A percentile compares a stretch with the other conserved stretches of the same genome.
phyloP scores from a whole-genome alignment of 2,888 invertebrate species.

The Myathropa florea region DNA sequence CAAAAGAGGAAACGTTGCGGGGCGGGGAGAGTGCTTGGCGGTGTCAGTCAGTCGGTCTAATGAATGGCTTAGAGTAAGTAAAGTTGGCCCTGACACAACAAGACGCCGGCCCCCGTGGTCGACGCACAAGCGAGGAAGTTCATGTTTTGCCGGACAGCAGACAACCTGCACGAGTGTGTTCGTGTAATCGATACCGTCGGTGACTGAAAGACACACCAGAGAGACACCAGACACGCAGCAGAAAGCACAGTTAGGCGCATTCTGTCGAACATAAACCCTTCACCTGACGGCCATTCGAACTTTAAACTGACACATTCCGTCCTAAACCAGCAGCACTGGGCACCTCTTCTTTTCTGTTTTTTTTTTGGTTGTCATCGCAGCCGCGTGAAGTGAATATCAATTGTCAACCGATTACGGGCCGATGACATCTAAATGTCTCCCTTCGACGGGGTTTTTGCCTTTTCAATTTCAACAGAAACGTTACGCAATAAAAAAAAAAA shows the following conservation, averaged over 20 bases:
- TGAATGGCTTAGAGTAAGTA: slow-evolving; percentile 15
- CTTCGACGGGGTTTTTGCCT: background rate
- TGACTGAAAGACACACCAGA: background rate
- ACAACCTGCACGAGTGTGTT: slow-evolving; percentile 11
- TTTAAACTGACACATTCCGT: background rate
- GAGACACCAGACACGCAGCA: background rate
- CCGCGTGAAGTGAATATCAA: slow-evolving; percentile 53
- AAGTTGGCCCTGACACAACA: slow-evolving; percentile 56
- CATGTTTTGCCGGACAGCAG: slow-evolving; percentile 46
- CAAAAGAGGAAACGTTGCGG: background rate
- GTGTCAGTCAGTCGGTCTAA: background rate
- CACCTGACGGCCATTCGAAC: background rate
- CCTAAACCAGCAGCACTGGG: background rate
- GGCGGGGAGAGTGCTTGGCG: slow-evolving; percentile 18
- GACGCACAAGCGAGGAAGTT: slow-evolving; percentile 52
- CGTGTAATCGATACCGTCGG: background rate
- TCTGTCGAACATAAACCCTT: background rate
- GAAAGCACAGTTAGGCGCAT: slow-evolving; percentile 33
- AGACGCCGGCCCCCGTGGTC: background rate
- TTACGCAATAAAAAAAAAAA: slow-evolving; percentile 36
- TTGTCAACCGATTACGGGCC: slow-evolving; percentile 24
- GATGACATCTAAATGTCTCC: slow-evolving; percentile 47
- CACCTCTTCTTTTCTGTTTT: background rate
- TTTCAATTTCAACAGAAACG: slow-evolving; percentile 8
- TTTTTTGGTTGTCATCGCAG: slow-evolving; percentile 12